These are phyloP conservation scores for Calyptomena viridis DNA, from an alignment of 2,113 vertebrate species.

Conservation along the genomic window DNA sequence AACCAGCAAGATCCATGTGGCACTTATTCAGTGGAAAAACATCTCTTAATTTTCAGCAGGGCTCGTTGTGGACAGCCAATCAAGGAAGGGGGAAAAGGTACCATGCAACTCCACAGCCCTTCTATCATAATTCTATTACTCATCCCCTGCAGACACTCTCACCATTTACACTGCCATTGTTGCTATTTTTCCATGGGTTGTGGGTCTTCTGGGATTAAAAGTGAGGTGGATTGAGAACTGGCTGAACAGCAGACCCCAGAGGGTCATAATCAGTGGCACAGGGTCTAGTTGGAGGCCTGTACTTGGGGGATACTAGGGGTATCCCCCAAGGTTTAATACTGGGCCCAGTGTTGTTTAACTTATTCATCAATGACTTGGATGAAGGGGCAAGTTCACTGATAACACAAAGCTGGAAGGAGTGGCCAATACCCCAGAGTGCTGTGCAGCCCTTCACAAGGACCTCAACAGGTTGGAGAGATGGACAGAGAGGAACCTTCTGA, in stretches of 20 bases:
- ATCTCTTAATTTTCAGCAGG: neutral
- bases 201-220: neutral
- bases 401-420: neutral
- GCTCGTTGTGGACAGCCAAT: neutral
- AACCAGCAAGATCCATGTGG: neutral
- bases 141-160: neutral
- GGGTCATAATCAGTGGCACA: neutral
- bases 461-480: rapidly evolving
- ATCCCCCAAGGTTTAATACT: neutral
- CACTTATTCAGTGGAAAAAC: neutral
- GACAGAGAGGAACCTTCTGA: neutral
- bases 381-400: neutral
- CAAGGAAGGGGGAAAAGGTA: neutral
- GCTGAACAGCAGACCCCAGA: neutral
- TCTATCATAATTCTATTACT: neutral
- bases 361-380: neutral
- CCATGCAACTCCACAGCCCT: neutral
- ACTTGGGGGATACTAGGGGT: neutral
- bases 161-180: neutral
- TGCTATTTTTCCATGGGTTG: neutral
- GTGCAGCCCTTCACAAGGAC: neutral
- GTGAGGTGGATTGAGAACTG: neutral
- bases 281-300: neutral
- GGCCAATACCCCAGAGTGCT: rapidly evolving
- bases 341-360: neutral